Evolutionary conservation across 2,113 vertebrate species (phyloP).

Genomic region (Megaceryle maxima): DNA sequence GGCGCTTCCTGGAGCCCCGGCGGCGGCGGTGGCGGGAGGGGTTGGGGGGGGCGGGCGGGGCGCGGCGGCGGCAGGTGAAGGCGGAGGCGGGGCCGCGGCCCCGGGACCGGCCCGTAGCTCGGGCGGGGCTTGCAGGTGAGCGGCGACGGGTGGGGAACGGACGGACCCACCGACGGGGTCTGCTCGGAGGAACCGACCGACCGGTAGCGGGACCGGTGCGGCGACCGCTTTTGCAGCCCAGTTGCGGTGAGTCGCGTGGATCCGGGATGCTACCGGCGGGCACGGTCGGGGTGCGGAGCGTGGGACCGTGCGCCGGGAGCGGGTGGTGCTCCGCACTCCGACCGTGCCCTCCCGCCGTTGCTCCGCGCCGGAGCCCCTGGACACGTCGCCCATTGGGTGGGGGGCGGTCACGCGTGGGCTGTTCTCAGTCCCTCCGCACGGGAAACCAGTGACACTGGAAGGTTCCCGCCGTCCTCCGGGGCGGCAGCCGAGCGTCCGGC

Average conservation of each 20-base stretch:
- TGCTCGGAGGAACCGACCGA: background rate
- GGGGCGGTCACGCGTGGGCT: background rate
- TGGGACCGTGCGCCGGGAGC: no score
- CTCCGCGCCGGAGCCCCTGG: background rate
- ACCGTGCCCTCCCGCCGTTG: background rate
- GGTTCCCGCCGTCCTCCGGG: no score
- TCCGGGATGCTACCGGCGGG: background rate
- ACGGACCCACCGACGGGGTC: background rate
- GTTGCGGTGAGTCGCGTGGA: conserved; percentile 17
- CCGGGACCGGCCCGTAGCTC: background rate
- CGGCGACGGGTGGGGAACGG: background rate
- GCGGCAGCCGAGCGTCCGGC: background rate
- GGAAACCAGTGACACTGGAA: background rate
- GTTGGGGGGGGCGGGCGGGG: no score
- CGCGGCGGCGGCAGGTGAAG: no score
- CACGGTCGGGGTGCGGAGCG: background rate
- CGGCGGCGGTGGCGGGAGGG: no score
- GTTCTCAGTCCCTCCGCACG: background rate
- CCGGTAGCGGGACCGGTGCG: background rate
- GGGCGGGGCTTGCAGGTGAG: conserved; percentile 27
- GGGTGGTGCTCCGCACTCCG: background rate
- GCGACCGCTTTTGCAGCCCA: background rate
- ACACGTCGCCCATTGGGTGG: background rate
- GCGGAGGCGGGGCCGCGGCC: no score
- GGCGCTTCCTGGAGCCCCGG: no score